Percentiles rank a stretch among this genome's conserved stretches.
Conservation (phyloP, 2,113 vertebrate genomes). For the Platysternon megacephalum region DNA sequence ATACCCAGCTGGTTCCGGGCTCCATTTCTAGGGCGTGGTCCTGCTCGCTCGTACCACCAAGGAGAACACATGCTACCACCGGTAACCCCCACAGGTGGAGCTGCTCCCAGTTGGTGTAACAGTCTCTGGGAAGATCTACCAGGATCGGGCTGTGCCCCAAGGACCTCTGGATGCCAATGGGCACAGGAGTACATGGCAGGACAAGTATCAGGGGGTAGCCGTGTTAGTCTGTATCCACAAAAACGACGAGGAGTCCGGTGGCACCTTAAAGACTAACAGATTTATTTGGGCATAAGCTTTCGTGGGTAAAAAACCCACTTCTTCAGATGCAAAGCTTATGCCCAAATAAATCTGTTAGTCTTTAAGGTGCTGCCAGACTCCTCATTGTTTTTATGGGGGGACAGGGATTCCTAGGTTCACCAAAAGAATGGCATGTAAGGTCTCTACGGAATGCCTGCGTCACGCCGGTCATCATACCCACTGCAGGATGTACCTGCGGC, state of each 20-base stretch:
- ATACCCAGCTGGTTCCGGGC: too few relatives aligned
- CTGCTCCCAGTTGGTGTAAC: not conserved
- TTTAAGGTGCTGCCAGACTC: too few relatives aligned
- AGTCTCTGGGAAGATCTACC: not conserved
- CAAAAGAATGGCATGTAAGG: not conserved
- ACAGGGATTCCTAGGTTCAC: not conserved
- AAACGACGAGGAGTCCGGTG: too few relatives aligned
- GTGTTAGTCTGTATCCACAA: too few relatives aligned
- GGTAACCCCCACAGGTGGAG: not conserved
- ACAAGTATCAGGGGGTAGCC: too few relatives aligned
- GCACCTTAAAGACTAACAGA: too few relatives aligned
- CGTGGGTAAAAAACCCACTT: too few relatives aligned
- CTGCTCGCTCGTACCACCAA: not conserved
- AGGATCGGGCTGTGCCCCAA: not conserved
- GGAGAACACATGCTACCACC: not conserved
- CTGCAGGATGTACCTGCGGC: not conserved
- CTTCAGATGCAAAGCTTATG: too few relatives aligned
- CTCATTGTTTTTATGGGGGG: too few relatives aligned
- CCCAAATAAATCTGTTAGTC: too few relatives aligned
- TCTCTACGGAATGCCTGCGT: not conserved
- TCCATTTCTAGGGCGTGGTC: not conserved
- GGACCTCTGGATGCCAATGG: not conserved
- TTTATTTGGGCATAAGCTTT: too few relatives aligned
- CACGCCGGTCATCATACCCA: too few relatives aligned
- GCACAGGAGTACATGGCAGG: not conserved